A percentile compares a stretch with the other conserved stretches of the same genome.
phyloP scores from a whole-genome alignment of 2,113 vertebrate species.

The Catharus minimus region DNA sequence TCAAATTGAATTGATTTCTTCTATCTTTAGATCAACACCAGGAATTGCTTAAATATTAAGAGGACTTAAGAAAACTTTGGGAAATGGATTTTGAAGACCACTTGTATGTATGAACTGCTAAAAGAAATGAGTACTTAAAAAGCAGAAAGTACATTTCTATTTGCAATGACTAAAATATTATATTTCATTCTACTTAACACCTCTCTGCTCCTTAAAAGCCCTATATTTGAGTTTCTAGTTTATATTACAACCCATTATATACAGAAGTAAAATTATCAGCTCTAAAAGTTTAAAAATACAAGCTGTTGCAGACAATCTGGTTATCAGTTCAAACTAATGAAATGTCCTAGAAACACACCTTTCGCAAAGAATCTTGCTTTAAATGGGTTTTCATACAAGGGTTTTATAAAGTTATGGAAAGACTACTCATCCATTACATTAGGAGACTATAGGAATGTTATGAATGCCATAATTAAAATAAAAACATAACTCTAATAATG shows the following conservation, averaged over 20 bases:
- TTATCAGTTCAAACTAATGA: neutral
- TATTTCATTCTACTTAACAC: neutral
- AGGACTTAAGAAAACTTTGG: neutral
- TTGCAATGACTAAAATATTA: neutral
- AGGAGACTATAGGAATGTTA: neutral
- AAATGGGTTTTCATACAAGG: neutral
- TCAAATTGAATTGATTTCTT: neutral
- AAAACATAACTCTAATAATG: neutral
- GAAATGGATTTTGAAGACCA: neutral
- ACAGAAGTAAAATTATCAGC: neutral
- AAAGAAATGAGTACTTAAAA: neutral
- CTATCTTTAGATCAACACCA: neutral
- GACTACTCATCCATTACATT: neutral
- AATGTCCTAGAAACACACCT: neutral
- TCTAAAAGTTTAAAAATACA: neutral
- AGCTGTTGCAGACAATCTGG: neutral
- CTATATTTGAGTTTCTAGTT: neutral
- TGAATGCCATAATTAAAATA: neutral
- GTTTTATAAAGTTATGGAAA: neutral
- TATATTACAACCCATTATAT: neutral
- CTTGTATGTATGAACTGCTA: neutral
- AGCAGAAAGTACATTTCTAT: neutral
- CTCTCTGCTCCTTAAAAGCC: neutral
- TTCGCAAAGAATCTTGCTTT: neutral
- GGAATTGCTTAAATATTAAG: neutral